Conservation (phyloP, 1,140 invertebrate species). For the Probaryconus sp. region DNA sequence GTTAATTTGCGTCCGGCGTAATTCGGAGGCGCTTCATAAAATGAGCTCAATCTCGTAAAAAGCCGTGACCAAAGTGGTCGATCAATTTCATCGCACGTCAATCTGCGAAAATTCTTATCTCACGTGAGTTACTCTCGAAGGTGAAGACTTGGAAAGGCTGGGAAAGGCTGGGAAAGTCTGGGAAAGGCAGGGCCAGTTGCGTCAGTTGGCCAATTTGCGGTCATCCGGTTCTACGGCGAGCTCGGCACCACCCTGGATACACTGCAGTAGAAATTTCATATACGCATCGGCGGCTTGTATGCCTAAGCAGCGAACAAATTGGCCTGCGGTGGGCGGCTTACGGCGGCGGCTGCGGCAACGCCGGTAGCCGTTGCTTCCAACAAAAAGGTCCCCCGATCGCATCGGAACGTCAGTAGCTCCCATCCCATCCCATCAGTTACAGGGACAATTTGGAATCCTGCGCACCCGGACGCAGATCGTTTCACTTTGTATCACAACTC, state of each 20-base stretch:
- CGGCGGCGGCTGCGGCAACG: conserved; percentile 54
- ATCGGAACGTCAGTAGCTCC: conserved; percentile 56
- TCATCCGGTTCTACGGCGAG: too few relatives aligned
- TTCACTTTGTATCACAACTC: background rate
- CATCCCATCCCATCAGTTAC: conserved; percentile 46
- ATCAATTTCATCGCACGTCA: too few relatives aligned
- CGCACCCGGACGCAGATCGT: conserved; percentile 4
- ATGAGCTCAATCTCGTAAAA: too few relatives aligned
- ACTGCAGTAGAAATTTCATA: conserved; percentile 53
- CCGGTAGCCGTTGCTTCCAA: conserved; percentile 58
- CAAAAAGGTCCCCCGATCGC: conserved; percentile 56
- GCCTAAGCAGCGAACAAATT: conserved; percentile 52
- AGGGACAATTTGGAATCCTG: conserved; percentile 17
- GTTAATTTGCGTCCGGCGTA: too few relatives aligned
- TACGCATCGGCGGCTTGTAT: conserved; percentile 55
- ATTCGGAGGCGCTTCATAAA: too few relatives aligned
- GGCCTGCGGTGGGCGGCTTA: conserved; percentile 52
- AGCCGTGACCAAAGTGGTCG: too few relatives aligned
- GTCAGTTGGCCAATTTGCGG: too few relatives aligned
- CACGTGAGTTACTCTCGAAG: too few relatives aligned
- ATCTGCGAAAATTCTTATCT: too few relatives aligned
- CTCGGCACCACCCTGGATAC: conserved; percentile 39
- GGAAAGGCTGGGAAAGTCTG: too few relatives aligned
- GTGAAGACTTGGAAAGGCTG: too few relatives aligned
- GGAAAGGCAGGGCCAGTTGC: too few relatives aligned